Conservation (phyloP, 2,113 vertebrate species). For the Oplegnathus fasciatus region DNA sequence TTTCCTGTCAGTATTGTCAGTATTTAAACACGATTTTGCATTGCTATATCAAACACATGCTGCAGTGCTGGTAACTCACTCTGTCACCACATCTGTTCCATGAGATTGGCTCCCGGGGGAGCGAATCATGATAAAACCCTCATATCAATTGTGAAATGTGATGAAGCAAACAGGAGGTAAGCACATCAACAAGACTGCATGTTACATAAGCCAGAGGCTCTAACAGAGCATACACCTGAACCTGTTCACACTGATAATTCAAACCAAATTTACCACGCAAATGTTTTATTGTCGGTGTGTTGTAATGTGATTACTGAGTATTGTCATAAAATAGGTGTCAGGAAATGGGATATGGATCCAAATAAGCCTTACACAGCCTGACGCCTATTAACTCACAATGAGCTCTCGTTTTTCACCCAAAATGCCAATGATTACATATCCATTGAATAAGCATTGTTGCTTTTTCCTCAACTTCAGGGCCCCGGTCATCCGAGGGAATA, state of each 20-base stretch:
- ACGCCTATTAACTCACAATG: neutral
- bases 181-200: slow-evolving; percentile 8
- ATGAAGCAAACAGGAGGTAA: slow-evolving; percentile 5
- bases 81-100: slow-evolving; percentile 24
- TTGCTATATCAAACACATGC: neutral
- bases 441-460: slow-evolving; percentile 9
- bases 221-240: neutral
- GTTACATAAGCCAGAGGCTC: slow-evolving; percentile 1
- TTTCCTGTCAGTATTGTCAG: neutral
- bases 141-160: slow-evolving; percentile 24
- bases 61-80: neutral
- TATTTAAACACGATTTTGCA: neutral
- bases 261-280: neutral
- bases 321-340: slow-evolving; percentile 19
- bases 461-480: neutral
- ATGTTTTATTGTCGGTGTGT: slow-evolving; percentile 2
- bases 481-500: neutral
- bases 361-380: slow-evolving; percentile 14
- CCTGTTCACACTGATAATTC: slow-evolving; percentile 5
- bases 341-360: slow-evolving; percentile 27
- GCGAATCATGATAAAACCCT: slow-evolving; percentile 2
- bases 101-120: slow-evolving; percentile 1
- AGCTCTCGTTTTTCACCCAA: neutral
- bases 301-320: slow-evolving; percentile 9
- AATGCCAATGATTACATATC: slow-evolving; percentile 2